Conservation (phyloP, 2,113 vertebrate genomes). For the Elaphurus davidianus region DNA sequence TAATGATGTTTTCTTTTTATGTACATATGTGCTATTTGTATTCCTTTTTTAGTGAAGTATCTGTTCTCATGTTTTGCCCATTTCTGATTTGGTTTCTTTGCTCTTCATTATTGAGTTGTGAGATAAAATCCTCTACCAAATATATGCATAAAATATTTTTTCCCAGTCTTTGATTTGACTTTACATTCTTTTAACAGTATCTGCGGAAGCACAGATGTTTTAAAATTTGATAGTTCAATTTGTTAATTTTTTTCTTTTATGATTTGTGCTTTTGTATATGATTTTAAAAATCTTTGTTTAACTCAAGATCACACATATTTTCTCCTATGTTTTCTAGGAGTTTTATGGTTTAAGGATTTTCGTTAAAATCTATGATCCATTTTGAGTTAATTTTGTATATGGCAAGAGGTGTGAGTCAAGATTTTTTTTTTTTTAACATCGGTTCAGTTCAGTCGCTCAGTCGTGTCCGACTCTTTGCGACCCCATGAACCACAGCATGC, state of each 20-base stretch:
- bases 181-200: background rate
- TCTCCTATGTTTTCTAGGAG: background rate
- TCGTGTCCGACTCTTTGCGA: no score
- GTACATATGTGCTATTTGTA: background rate
- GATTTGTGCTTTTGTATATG: background rate
- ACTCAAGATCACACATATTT: background rate
- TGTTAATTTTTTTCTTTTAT: background rate
- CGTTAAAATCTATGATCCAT: background rate
- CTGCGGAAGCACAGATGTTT: background rate
- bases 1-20: background rate
- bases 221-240: background rate
- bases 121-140: background rate
- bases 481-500: rapidly evolving
- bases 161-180: background rate
- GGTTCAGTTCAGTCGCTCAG: no score
- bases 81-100: background rate
- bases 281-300: background rate
- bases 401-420: background rate
- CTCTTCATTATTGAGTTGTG: background rate
- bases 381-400: background rate
- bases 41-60: background rate
- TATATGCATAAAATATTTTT: background rate
- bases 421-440: background rate
- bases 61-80: background rate
- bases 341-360: background rate